A percentile compares a stretch with the other conserved stretches of the same genome.
phyloP scores from a whole-genome alignment of 2,888 invertebrate species.

The Drosophila anceps region DNA sequence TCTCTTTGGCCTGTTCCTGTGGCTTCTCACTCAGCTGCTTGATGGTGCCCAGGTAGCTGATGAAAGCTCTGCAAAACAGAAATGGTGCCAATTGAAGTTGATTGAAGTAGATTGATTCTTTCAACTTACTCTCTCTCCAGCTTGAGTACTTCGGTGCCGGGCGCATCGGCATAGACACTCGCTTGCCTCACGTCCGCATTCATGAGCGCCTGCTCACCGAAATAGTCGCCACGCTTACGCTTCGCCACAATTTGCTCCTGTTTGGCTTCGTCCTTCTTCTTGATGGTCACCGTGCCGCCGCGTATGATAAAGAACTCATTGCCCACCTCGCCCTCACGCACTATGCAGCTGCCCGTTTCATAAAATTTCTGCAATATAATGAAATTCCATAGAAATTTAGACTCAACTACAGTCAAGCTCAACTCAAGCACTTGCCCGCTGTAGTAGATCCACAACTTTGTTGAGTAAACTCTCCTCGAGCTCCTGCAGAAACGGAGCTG shows the following conservation, averaged over 20 bases:
- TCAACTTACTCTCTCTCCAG: constrained; percentile 91
- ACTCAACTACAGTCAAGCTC: rapidly evolving
- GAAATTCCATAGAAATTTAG: background rate
- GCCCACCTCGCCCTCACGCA: constrained; percentile 94
- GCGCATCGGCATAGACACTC: constrained; percentile 93
- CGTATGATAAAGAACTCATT: constrained; percentile 96
- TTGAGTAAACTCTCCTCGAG: constrained; percentile 90
- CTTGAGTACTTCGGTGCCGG: constrained; percentile 94
- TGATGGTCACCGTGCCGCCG: constrained; percentile 92
- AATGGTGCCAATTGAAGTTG: too few relatives aligned
- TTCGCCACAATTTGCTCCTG: constrained; percentile 89
- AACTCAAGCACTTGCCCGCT: constrained; percentile 90
- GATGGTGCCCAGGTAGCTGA: constrained; percentile 91
- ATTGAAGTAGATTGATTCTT: too few relatives aligned
- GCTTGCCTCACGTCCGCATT: constrained; percentile 95
- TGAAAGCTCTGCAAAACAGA: constrained; percentile 88
- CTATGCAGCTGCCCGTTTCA: constrained; percentile 91
- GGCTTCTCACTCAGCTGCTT: constrained; percentile 85
- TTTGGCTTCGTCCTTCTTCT: constrained; percentile 88
- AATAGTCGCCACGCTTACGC: constrained; percentile 92
- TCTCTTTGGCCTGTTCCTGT: constrained; percentile 51
- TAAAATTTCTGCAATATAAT: constrained; percentile 89
- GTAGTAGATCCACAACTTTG: constrained; percentile 94
- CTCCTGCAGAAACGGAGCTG: constrained; percentile 92
- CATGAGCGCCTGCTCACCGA: constrained; percentile 94